phyloP scores from a whole-genome alignment of 2,888 invertebrate species.

The Patella pellucida region DNA sequence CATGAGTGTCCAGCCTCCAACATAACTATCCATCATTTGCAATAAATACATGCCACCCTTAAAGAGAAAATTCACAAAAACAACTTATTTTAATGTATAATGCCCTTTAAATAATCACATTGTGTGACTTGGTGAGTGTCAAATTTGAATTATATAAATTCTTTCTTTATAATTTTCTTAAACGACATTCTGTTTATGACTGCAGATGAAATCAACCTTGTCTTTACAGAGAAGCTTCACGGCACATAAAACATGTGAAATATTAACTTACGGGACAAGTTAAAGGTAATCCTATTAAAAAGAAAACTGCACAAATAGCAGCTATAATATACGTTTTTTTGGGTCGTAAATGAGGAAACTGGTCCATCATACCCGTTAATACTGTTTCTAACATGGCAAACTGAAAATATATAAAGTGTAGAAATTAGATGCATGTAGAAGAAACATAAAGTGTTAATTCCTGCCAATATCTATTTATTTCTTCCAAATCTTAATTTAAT shows the following conservation, averaged over 20 bases:
- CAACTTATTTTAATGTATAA: too few species aligned
- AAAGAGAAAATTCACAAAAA: constrained; percentile 15
- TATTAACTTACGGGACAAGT: constrained; percentile 58
- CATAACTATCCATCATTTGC: constrained; percentile 68
- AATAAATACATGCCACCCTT: constrained; percentile 68
- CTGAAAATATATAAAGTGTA: constrained; percentile 44
- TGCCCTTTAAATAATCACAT: too few species aligned
- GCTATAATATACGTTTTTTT: constrained; percentile 64
- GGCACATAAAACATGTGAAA: too few species aligned
- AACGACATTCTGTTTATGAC: too few species aligned
- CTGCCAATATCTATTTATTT: too few species aligned
- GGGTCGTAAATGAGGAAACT: constrained; percentile 70
- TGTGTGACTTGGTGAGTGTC: too few species aligned
- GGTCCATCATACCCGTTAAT: constrained; percentile 69
- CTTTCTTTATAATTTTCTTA: background rate
- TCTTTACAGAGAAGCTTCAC: too few species aligned
- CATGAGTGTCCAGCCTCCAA: constrained; percentile 72
- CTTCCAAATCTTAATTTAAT: too few species aligned
- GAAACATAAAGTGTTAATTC: too few species aligned
- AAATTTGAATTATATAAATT: background rate
- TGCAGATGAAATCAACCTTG: too few species aligned
- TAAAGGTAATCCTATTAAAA: constrained; percentile 65
- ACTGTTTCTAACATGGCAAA: constrained; percentile 72
- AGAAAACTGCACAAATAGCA: constrained; percentile 58
- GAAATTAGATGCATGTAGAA: too few species aligned